phyloP scores from a whole-genome alignment of 2,113 vertebrate species.

The Heptranchias perlo region DNA sequence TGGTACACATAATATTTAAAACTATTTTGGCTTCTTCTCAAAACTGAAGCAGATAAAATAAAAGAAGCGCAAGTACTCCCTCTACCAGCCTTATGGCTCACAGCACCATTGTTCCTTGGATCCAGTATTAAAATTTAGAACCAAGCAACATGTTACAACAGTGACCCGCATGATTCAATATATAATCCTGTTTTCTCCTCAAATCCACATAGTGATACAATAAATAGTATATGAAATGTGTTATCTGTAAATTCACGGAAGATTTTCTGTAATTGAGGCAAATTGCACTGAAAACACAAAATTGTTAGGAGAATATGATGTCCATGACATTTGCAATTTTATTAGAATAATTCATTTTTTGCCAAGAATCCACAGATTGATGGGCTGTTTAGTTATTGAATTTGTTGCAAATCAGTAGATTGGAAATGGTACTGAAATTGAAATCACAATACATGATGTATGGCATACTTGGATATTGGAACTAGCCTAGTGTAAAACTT shows the following conservation, averaged over 20 bases:
- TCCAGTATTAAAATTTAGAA: not conserved
- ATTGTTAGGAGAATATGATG: not conserved
- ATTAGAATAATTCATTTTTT: not conserved
- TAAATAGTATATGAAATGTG: not conserved
- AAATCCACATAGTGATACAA: not conserved
- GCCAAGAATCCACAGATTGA: not conserved
- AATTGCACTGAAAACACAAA: not conserved
- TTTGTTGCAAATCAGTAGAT: not conserved
- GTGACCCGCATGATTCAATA: not conserved
- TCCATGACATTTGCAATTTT: not conserved
- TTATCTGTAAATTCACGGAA: not conserved
- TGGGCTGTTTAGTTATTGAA: not conserved
- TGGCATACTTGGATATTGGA: not conserved
- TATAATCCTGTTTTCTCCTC: not conserved
- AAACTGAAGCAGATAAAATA: not conserved
- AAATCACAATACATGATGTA: not conserved
- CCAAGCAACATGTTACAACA: not conserved
- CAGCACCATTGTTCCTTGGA: not conserved
- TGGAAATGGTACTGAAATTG: not conserved
- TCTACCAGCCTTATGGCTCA: not conserved
- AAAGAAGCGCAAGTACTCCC: not conserved
- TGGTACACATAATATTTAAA: not conserved
- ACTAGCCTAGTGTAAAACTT: not conserved
- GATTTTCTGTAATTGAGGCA: not conserved
- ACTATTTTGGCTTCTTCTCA: not conserved